Base-by-base conservation (phyloP, 2,888 invertebrate species). In the Linnaemya tessellans region DNA sequence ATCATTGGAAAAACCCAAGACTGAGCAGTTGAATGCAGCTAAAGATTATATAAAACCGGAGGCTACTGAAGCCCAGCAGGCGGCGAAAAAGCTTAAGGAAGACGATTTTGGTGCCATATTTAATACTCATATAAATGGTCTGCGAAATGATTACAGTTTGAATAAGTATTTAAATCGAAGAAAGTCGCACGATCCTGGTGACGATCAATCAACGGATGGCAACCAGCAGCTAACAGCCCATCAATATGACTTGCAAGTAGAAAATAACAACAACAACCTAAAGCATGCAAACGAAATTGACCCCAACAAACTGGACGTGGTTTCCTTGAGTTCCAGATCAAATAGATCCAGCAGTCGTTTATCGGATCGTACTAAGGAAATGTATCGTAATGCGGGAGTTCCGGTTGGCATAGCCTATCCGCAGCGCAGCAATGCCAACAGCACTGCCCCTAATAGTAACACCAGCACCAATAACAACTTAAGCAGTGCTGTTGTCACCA, bases 341-440 rank as follows among this genome's bases (percentile, higher is more conserved):
- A 92, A 92, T 84, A 90, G 92, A n/a, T 89, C 91, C 77, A 92
- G 92, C 25, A 89, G 91, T 51, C 91, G 92, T 3, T 88, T 92
- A 18, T 92, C 92, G 2, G 92, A 92, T 87, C 92, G 92, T 73
- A 92, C 92, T 87, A 92, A 92, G 88, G 92, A 92, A 80, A 89
- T 92, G 89, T 92, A 92, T 67, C 89, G 92, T 18, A 92, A 92
- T 86, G 90, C 92, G 0, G 92, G 92, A 1, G 92, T 92, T 0
- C 92, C 92, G 0, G 92, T 92, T 8, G 92, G 92, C 13, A 92
- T 92, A 13, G 92, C 92, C 51, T 92, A 92, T 86, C 92, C 92
- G 0, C 92, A 92, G 22, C 89, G 92, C 1, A 89, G 88, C 68
- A 89, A 89, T 1, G 88, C 90, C 3, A 89, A 41, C 22, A 71